Evolutionary conservation across 2,113 vertebrate genomes (phyloP).

Genomic region (Bungarus multicinctus): DNA sequence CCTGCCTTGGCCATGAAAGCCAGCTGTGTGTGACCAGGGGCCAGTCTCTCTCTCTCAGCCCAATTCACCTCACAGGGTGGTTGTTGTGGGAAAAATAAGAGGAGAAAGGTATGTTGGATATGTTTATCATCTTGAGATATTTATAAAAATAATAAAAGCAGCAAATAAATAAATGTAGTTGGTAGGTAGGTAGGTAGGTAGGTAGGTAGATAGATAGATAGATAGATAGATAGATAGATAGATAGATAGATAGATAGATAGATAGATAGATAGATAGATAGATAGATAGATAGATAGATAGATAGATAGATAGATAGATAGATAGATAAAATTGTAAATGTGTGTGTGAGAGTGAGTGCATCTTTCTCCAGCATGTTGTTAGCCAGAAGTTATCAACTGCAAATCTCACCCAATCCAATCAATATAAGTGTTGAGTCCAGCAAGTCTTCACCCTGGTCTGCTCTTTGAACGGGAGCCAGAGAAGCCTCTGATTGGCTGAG

Average conservation of each 20-base stretch:
- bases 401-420: neutral
- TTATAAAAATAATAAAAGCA: neutral
- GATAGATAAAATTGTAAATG: neutral
- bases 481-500: no score
- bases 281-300: no score
- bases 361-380: neutral
- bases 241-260: no score
- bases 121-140: neutral
- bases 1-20: neutral
- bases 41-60: neutral
- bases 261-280: no score
- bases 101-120: neutral
- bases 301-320: no score
- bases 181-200: no score
- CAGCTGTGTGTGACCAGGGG: neutral
- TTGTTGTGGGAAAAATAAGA: neutral
- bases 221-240: no score
- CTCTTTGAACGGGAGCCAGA: no score
- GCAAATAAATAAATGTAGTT: neutral
- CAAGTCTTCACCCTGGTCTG: no score
- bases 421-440: neutral
- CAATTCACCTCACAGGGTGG: neutral
- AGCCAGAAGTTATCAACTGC: neutral
- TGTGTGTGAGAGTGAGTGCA: no score
- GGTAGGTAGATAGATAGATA: no score